Base-by-base conservation (phyloP, 2,797 vertebrate species). In the Brachyrhaphis roseni region DNA sequence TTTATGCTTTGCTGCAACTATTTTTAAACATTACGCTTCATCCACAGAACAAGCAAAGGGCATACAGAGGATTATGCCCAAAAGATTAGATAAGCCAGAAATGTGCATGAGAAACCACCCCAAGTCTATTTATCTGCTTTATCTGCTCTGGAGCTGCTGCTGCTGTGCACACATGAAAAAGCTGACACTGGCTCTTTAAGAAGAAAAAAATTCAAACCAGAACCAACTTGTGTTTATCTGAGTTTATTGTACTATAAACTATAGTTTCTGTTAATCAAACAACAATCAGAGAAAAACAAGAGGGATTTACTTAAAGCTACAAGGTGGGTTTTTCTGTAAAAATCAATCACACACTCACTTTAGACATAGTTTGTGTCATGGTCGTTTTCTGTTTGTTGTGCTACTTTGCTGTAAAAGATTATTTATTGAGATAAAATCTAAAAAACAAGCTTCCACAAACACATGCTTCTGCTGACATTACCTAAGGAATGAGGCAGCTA, bases 21-120 rank as follows among this genome's bases (percentile, higher is more conserved):
- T 86, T 87, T 78, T 64, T 82, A 87, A 88, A 81, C 76, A 84
- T 68, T 31, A 79, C 0, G 53, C 77, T 81, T 82, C 78, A 79
- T 78, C 46, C n/a, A 39, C 41, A 81, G 46, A 55, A 76, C 59
- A 81, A 71, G 88, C 80, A 77, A 74, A 76, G 70, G 23, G 62
- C 66, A 49, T 31, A 53, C 20, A 75, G 71, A 76, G 79, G 81
- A 79, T 85, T 82, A 72, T 46, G 43, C 55, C 46, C 31, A 81
- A 71, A 85, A 80, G 76, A 82, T 81, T 34, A 84, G 77, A 83
- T 85, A 74, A 82, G 78, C 75, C 41, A 80, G 28, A 84, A 75
- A 82, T 53, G 11, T 86, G 39, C 53, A 77, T 41, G 10, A 51
- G 26, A 80, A 79, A 81, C 47, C 26, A 80, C 62, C 75, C 73